Conservation (phyloP, 1,140 invertebrate genomes). For the Conus betulinus region DNA sequence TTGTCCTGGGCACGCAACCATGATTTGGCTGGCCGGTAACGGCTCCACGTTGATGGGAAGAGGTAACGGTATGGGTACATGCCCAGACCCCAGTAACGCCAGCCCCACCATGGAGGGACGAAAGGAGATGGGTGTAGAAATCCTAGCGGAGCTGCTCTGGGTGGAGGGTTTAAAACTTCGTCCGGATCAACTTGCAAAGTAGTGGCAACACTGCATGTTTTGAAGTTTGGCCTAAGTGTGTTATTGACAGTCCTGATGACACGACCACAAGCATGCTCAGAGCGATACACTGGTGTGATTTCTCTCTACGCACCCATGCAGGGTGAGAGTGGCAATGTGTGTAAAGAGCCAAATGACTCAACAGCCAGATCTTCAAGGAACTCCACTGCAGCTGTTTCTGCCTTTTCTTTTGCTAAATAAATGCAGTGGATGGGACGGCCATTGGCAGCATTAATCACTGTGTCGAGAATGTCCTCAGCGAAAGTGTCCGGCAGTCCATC, state of each 20-base stretch:
- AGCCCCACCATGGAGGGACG: conserved; percentile 18
- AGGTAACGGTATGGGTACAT: conserved; percentile 58
- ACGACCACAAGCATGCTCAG: conserved; percentile 63
- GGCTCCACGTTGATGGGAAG: conserved; percentile 68
- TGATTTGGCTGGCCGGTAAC: conserved; percentile 68
- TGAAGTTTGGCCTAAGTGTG: conserved; percentile 64
- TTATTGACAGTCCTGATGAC: conserved; percentile 68
- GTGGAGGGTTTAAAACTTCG: conserved; percentile 55
- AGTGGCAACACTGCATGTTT: conserved; percentile 69
- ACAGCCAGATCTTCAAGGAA: conserved; percentile 73
- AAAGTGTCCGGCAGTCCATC: conserved; percentile 75
- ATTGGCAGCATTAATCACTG: conserved; percentile 56
- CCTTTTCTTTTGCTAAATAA: conserved; percentile 65
- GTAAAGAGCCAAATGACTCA: conserved; percentile 74
- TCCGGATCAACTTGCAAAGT: conserved; percentile 67
- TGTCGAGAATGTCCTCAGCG: conserved; percentile 71
- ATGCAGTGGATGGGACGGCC: conserved; percentile 72
- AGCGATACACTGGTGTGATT: conserved; percentile 70
- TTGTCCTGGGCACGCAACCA: conserved; percentile 67
- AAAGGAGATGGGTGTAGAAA: conserved; percentile 2
- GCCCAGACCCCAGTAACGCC: conserved; percentile 31
- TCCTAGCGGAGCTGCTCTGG: conserved; percentile 42
- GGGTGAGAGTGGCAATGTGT: conserved; percentile 68
- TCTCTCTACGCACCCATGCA: conserved; percentile 70
- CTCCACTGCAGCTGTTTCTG: conserved; percentile 68